These are phyloP conservation scores for Sebastes itinus DNA, from an alignment of 2,797 vertebrate genomes.

Conservation along the genomic window DNA sequence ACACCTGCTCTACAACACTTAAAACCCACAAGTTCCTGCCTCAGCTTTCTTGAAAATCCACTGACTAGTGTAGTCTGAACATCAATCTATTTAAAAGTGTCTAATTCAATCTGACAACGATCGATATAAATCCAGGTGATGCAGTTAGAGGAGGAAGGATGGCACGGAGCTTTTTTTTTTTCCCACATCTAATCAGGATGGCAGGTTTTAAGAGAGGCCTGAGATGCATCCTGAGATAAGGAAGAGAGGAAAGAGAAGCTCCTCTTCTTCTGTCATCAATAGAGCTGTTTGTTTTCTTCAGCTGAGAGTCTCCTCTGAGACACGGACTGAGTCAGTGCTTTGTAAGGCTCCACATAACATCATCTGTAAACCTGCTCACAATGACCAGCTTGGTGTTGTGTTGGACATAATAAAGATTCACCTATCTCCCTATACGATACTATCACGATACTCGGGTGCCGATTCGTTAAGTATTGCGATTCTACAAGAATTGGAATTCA, in stretches of 20 bases:
- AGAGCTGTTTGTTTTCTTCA: constrained; percentile 37
- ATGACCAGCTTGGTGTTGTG: background rate
- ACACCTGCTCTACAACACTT: background rate
- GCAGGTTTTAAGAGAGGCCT: constrained; percentile 54
- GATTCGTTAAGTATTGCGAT: no score
- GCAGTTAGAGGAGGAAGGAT: constrained; percentile 55
- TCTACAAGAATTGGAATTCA: no score
- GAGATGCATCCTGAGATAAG: constrained; percentile 64
- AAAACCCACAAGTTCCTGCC: background rate
- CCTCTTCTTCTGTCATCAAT: constrained; percentile 36
- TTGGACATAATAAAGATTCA: background rate
- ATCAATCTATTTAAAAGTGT: constrained; percentile 2
- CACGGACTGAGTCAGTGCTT: background rate
- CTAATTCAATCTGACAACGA: constrained; percentile 38
- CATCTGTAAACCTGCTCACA: background rate
- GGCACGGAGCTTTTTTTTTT: constrained; percentile 36
- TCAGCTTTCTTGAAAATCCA: background rate
- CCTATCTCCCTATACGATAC: no score
- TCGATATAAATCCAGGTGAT: constrained; percentile 41
- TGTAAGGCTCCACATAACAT: background rate
- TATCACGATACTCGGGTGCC: no score
- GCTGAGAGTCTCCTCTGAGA: background rate
- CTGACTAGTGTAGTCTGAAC: background rate
- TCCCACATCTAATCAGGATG: constrained; percentile 64
- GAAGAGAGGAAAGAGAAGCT: constrained; percentile 20